These are phyloP conservation scores for Drosophila barbarae DNA, from an alignment of 2,888 invertebrate species.

Conservation along the genomic window DNA sequence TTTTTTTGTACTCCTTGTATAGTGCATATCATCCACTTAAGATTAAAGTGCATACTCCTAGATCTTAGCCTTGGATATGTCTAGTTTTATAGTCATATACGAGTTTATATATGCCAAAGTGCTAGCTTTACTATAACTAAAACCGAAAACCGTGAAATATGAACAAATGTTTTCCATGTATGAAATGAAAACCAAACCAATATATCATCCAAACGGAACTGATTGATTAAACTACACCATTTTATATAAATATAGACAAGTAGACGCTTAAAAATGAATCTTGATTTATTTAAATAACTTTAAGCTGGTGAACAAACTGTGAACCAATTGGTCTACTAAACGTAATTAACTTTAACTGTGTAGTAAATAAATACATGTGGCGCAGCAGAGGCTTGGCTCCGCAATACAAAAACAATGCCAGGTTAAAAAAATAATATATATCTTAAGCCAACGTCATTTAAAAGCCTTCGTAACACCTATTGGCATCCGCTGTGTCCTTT, in stretches of 20 bases:
- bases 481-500: conserved; percentile 15
- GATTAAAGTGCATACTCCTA: conserved; percentile 58
- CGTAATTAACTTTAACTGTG: conserved; percentile 9
- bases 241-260: conserved; percentile 28
- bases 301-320: neutral
- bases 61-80: conserved; percentile 44
- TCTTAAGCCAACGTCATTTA: neutral
- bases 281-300: conserved; percentile 30
- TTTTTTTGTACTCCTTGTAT: conserved; percentile 25
- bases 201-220: conserved; percentile 31
- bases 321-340: conserved; percentile 26
- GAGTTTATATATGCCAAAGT: conserved; percentile 59
- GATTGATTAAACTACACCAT: conserved; percentile 29
- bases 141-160: conserved; percentile 41
- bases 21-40: conserved; percentile 46
- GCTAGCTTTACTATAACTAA: conserved; percentile 45
- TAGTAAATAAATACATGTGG: conserved; percentile 26
- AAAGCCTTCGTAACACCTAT: neutral
- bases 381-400: neutral
- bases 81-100: conserved; percentile 57
- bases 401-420: conserved; percentile 14
- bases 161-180: conserved; percentile 51
- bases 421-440: conserved; percentile 4
- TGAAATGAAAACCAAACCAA: conserved; percentile 22
- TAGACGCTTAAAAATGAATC: conserved; percentile 11